These are phyloP conservation scores for Macrostomum cliftonense DNA, from an alignment of 2,888 invertebrate genomes.

Conservation along the genomic window DNA sequence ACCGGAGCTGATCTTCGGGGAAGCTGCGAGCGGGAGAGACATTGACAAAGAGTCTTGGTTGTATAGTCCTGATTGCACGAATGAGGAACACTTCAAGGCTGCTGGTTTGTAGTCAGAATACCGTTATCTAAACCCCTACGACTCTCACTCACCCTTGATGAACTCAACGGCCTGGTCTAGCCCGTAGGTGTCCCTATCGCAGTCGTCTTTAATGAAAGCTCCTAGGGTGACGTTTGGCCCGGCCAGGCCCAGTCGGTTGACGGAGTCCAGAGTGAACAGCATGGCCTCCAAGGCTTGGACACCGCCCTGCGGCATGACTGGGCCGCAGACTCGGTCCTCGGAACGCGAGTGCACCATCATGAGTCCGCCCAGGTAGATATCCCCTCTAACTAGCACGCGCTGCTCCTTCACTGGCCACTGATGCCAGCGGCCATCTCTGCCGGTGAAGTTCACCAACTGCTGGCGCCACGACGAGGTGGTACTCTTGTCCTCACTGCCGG, in stretches of 20 bases:
- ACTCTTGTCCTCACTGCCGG: too few species aligned
- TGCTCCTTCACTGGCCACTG: too few species aligned
- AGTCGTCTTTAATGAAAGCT: constrained; percentile 74
- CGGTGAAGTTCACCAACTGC: too few species aligned
- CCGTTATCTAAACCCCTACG: background rate
- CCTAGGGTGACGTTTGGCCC: constrained; percentile 62
- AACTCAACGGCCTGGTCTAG: constrained; percentile 86
- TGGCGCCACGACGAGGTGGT: too few species aligned
- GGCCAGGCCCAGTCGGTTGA: constrained; percentile 31
- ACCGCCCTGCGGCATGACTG: constrained; percentile 74
- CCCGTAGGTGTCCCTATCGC: constrained; percentile 84
- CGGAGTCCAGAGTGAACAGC: constrained; percentile 66
- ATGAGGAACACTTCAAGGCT: too few species aligned
- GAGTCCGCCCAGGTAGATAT: constrained; percentile 65
- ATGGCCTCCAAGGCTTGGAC: constrained; percentile 63
- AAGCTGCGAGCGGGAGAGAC: too few species aligned
- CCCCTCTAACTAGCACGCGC: constrained; percentile 42
- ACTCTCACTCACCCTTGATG: constrained; percentile 59
- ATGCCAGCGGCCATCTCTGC: too few species aligned
- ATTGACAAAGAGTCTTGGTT: too few species aligned
- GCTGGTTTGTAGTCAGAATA: too few species aligned
- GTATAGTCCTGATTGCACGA: too few species aligned
- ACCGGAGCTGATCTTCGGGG: too few species aligned
- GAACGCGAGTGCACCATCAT: constrained; percentile 80
- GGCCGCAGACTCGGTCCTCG: constrained; percentile 67